Conservation (phyloP, 2,888 invertebrate species). For the Apodemia duryi region DNA sequence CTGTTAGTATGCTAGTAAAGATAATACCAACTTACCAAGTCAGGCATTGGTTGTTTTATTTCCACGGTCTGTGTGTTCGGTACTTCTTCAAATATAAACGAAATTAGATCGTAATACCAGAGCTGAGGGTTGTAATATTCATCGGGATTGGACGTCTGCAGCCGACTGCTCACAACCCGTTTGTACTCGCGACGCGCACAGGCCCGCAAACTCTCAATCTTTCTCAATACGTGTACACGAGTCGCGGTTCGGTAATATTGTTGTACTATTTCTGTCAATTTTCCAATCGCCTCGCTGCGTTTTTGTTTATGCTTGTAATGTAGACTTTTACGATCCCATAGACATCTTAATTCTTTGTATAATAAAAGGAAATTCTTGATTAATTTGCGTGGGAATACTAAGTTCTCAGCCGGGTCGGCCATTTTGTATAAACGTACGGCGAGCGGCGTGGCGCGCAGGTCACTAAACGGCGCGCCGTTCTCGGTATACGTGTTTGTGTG, state of each 20-base stretch:
- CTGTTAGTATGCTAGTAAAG: no score
- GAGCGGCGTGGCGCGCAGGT: slow-evolving; percentile 62
- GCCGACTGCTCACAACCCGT: slow-evolving; percentile 38
- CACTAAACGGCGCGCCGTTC: slow-evolving; percentile 40
- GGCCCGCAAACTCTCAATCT: slow-evolving; percentile 62
- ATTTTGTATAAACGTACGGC: slow-evolving; percentile 39
- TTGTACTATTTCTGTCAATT: slow-evolving; percentile 52
- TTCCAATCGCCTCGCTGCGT: slow-evolving; percentile 50
- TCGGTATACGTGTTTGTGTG: neutral
- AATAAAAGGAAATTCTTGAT: slow-evolving; percentile 52
- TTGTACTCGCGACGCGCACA: slow-evolving; percentile 58
- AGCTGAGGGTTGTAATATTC: slow-evolving; percentile 55
- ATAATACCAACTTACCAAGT: neutral
- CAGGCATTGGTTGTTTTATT: slow-evolving; percentile 24
- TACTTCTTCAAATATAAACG: slow-evolving; percentile 51
- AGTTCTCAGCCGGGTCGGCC: slow-evolving; percentile 31
- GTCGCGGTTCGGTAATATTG: slow-evolving; percentile 54
- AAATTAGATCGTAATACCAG: slow-evolving; percentile 55
- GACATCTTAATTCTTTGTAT: slow-evolving; percentile 50
- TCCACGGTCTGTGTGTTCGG: slow-evolving; percentile 31
- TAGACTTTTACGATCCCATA: slow-evolving; percentile 49
- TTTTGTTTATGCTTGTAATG: slow-evolving; percentile 51
- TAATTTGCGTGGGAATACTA: slow-evolving; percentile 57
- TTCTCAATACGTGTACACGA: slow-evolving; percentile 55
- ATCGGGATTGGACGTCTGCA: slow-evolving; percentile 39